Evolutionary conservation across 2,888 invertebrate species (phyloP).

Genomic region (Drosophila acutilabella): DNA sequence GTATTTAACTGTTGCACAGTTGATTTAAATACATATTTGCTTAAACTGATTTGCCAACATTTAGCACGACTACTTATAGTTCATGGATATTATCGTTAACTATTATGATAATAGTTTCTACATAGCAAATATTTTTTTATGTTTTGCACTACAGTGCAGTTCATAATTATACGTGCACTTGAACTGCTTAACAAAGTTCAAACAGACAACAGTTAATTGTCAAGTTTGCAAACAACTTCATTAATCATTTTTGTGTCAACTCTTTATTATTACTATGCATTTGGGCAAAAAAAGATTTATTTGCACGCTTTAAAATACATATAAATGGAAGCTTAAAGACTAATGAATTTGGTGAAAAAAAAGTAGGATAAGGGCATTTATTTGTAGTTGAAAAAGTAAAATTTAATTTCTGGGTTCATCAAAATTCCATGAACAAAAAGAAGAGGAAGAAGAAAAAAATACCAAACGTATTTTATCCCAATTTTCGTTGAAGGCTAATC

Average conservation of each 20-base stretch:
- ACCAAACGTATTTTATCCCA: background rate
- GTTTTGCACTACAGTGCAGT: background rate
- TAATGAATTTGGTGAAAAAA: background rate
- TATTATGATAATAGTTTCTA: background rate
- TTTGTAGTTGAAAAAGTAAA: no score
- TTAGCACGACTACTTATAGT: no score
- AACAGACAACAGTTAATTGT: background rate
- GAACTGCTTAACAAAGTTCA: slow-evolving; percentile 7
- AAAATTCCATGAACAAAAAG: no score
- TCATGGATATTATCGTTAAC: background rate
- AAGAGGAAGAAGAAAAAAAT: no score
- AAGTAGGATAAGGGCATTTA: no score
- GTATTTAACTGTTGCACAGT: no score
- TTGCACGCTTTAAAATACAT: background rate
- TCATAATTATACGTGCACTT: background rate
- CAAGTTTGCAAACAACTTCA: background rate
- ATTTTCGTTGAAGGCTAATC: slow-evolving; percentile 6
- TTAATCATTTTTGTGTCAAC: background rate
- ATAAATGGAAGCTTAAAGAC: no score
- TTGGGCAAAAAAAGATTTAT: background rate
- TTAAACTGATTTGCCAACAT: no score
- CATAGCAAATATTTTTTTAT: background rate
- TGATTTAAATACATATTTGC: no score
- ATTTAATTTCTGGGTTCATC: no score
- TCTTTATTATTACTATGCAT: background rate